These are phyloP conservation scores for Hydraecia micacea DNA, from an alignment of 2,888 invertebrate genomes.

Conservation along the genomic window DNA sequence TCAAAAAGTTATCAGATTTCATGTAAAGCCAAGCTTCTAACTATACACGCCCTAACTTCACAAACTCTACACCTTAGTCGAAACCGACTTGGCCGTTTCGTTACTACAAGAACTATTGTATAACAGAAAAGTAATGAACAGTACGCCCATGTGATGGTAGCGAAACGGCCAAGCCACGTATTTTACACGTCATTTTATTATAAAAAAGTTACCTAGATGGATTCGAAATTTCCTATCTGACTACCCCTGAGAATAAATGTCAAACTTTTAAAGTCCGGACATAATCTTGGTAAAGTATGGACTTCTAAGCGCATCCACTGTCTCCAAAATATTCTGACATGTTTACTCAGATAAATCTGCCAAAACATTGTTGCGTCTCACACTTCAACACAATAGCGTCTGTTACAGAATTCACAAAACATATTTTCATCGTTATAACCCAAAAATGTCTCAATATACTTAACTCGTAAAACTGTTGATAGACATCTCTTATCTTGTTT, in stretches of 20 bases:
- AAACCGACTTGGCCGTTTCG: too few species aligned
- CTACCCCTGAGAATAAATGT: not conserved
- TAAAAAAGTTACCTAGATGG: too few species aligned
- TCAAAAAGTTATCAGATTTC: too few species aligned
- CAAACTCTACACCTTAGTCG: too few species aligned
- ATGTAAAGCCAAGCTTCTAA: too few species aligned
- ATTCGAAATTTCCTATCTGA: not conserved
- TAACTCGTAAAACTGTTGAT: conserved; percentile 55
- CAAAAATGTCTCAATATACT: conserved; percentile 38
- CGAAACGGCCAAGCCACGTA: too few species aligned
- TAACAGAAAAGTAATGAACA: too few species aligned
- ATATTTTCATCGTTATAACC: conserved; percentile 32
- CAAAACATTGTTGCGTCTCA: conserved; percentile 11
- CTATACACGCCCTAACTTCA: too few species aligned
- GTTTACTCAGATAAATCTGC: not conserved
- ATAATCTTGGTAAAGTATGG: not conserved
- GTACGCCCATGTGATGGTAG: too few species aligned
- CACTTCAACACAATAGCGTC: conserved; percentile 15
- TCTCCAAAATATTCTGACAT: not conserved
- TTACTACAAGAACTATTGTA: too few species aligned
- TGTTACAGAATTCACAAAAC: conserved; percentile 5
- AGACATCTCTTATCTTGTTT: conserved; percentile 60
- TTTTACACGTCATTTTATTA: too few species aligned
- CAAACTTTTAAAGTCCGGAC: not conserved
- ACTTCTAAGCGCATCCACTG: not conserved